phyloP scores from a whole-genome alignment of 1,140 invertebrate species.

The Luehdorfia chinensis region DNA sequence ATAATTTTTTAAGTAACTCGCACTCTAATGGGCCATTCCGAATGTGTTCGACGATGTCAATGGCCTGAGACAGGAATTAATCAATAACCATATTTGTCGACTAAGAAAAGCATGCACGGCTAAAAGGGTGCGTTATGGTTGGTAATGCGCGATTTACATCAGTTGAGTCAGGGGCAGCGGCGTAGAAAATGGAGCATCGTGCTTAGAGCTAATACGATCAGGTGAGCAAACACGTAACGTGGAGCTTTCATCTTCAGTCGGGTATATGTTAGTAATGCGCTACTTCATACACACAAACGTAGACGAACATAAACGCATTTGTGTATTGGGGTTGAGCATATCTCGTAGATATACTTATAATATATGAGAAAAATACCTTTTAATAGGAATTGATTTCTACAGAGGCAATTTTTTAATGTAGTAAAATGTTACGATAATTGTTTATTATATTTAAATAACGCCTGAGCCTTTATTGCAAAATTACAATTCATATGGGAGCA shows the following conservation, averaged over 20 bases:
- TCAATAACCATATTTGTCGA: conserved; percentile 17
- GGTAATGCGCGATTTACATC: conserved; percentile 63
- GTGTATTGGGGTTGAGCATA: no score
- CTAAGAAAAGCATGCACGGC: conserved; percentile 43
- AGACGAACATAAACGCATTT: conserved; percentile 11
- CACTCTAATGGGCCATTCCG: no score
- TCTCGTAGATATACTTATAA: no score
- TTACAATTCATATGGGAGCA: no score
- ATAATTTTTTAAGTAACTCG: no score
- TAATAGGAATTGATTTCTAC: no score
- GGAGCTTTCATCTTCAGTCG: conserved; percentile 71
- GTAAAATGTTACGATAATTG: no score
- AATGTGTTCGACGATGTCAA: no score
- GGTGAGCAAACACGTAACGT: conserved; percentile 61
- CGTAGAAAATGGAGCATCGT: conserved; percentile 65
- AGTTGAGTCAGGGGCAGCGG: conserved; percentile 56
- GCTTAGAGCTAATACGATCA: conserved; percentile 72
- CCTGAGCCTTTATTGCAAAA: no score
- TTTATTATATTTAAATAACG: no score
- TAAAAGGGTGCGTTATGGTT: conserved; percentile 55
- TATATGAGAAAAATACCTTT: no score
- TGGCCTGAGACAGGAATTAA: conserved; percentile 1
- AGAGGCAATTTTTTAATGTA: no score
- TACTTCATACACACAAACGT: conserved; percentile 26
- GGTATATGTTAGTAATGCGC: conserved; percentile 47